phyloP scores from a whole-genome alignment of 2,888 invertebrate species.

The Ophion slaviceki region DNA sequence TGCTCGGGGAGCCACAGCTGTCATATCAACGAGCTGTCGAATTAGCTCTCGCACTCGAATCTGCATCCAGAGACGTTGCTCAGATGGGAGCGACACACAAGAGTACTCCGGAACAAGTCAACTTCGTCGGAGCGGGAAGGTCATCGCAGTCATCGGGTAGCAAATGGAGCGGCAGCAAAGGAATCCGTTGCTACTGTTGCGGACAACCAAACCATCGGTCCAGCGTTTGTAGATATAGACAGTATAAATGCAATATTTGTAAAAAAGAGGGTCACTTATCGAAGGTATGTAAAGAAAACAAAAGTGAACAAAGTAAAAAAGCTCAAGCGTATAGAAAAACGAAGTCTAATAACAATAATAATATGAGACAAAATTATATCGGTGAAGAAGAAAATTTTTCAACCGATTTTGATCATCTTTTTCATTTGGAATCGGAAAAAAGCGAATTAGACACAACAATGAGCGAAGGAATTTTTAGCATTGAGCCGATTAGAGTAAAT shows the following conservation, averaged over 20 bases:
- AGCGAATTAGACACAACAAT: too few relatives aligned
- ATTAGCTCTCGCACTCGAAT: slow-evolving; percentile 42
- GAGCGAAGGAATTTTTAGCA: too few relatives aligned
- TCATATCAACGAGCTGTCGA: slow-evolving; percentile 38
- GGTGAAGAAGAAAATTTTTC: slow-evolving; percentile 4
- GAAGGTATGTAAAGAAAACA: slow-evolving; percentile 41
- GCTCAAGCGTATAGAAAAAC: slow-evolving; percentile 27
- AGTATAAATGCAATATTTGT: slow-evolving; percentile 44
- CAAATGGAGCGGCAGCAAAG: neutral
- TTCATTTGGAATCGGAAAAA: too few relatives aligned
- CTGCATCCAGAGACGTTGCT: slow-evolving; percentile 38
- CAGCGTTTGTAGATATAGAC: slow-evolving; percentile 37
- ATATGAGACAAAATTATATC: slow-evolving; percentile 16
- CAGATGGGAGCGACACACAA: slow-evolving; percentile 36
- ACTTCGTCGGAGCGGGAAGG: slow-evolving; percentile 17
- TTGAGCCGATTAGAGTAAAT: too few relatives aligned
- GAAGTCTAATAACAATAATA: slow-evolving; percentile 11
- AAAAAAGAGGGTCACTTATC: slow-evolving; percentile 42
- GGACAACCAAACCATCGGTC: slow-evolving; percentile 15
- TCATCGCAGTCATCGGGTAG: slow-evolving; percentile 13
- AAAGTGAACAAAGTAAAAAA: slow-evolving; percentile 28
- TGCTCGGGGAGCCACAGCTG: slow-evolving; percentile 29
- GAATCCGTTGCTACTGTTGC: slow-evolving; percentile 36
- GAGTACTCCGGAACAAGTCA: slow-evolving; percentile 7
- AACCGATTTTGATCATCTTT: slow-evolving; percentile 30